Evolutionary conservation across 2,113 vertebrate genomes (phyloP).

Genomic region (Reinhardtius hippoglossoides): DNA sequence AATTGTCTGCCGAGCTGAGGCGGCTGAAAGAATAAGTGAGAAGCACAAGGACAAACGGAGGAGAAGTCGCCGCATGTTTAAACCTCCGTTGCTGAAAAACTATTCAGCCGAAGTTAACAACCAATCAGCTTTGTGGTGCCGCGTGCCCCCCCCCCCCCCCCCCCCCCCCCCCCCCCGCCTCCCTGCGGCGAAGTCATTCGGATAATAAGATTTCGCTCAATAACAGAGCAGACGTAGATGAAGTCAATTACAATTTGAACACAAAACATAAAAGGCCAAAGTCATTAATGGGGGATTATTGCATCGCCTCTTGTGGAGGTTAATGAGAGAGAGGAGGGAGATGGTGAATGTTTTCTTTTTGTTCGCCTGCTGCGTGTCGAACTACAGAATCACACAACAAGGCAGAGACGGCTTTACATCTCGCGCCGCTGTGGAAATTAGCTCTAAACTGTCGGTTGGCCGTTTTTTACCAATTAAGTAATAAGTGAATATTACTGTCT

Average conservation of each 20-base stretch:
- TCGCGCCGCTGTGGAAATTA: neutral
- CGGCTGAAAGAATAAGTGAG: conserved; percentile 27
- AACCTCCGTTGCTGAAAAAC: conserved; percentile 41
- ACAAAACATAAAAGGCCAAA: conserved; percentile 59
- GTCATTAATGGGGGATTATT: conserved; percentile 66
- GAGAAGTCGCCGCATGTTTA: conserved; percentile 17
- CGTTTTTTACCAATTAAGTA: neutral
- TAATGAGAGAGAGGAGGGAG: conserved; percentile 45
- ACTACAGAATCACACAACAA: neutral
- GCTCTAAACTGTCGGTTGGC: neutral
- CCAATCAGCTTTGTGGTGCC: conserved; percentile 25
- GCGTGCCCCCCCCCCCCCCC: too few species aligned
- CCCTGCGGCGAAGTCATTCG: conserved; percentile 46
- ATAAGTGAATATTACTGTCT: neutral
- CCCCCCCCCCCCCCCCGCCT: neutral
- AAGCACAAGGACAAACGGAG: conserved; percentile 42
- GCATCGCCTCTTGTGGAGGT: conserved; percentile 27
- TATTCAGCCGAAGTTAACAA: conserved; percentile 38
- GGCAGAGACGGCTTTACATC: neutral
- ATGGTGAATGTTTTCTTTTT: conserved; percentile 23
- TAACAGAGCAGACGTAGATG: conserved; percentile 35
- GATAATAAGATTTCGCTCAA: conserved; percentile 55
- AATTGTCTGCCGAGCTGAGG: conserved; percentile 1
- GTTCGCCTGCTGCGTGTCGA: conserved; percentile 23
- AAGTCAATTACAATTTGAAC: conserved; percentile 63